phyloP scores from a whole-genome alignment of 2,797 vertebrate genomes.

The Tenualosa ilisha region DNA sequence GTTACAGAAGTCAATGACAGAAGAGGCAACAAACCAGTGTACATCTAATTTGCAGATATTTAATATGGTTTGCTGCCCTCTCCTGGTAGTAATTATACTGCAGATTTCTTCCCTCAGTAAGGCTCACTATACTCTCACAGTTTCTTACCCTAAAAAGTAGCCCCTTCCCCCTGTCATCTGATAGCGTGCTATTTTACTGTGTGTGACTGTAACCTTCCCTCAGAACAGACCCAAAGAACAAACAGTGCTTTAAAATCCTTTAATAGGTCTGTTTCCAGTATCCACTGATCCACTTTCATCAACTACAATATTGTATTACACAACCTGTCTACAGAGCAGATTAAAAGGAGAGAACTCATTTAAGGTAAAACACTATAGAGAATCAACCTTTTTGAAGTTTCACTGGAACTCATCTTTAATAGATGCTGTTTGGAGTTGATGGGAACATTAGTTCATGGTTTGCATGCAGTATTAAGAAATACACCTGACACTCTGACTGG shows the following conservation, averaged over 20 bases:
- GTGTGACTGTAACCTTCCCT: neutral
- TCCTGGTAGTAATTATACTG: neutral
- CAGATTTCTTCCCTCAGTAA: neutral
- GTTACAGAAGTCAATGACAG: neutral
- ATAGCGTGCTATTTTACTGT: neutral
- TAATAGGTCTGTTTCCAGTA: neutral
- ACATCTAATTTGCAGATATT: neutral
- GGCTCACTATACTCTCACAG: neutral
- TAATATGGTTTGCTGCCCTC: neutral
- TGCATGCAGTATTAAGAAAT: neutral
- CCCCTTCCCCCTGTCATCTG: neutral
- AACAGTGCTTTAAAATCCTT: neutral
- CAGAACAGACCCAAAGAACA: neutral
- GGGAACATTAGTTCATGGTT: neutral
- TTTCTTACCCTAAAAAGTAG: neutral
- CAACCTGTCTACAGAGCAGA: constrained; percentile 13
- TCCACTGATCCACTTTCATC: neutral
- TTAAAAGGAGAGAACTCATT: neutral
- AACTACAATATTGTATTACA: constrained; percentile 2
- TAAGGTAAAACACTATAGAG: neutral
- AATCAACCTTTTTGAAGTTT: neutral
- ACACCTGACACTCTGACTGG: neutral
- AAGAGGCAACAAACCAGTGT: neutral
- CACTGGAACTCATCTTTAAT: neutral
- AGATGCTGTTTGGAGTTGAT: neutral